Conservation (phyloP, 2,113 vertebrate genomes). For the Junco hyemalis region DNA sequence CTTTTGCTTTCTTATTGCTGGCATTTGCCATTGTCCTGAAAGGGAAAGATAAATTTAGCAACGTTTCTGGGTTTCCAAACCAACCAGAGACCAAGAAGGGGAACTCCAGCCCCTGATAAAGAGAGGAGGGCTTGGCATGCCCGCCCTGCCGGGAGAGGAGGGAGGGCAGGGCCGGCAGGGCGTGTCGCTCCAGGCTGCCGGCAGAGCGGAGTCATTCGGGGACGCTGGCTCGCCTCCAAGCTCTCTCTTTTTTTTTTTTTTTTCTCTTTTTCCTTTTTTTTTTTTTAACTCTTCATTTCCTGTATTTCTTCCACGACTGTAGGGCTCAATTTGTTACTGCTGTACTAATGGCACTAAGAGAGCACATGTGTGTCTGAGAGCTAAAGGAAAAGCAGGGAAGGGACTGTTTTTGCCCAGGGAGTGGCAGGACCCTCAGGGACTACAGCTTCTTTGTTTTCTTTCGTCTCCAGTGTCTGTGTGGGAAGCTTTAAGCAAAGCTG, state of each 20-base stretch:
- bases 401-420: slow-evolving; percentile 8
- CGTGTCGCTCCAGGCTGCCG: not conserved
- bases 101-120: not conserved
- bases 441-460: slow-evolving; percentile 41
- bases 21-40: not conserved
- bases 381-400: slow-evolving; percentile 11
- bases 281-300: slow-evolving; percentile 47
- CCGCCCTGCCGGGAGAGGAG: not conserved
- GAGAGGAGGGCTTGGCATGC: slow-evolving; percentile 3
- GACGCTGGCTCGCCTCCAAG: slow-evolving; percentile 61
- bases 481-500: slow-evolving; percentile 47
- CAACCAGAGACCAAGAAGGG: not conserved
- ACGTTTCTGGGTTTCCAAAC: not conserved
- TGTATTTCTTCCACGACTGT: slow-evolving; percentile 50
- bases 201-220: slow-evolving; percentile 56
- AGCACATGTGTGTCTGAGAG: not conserved
- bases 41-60: not conserved
- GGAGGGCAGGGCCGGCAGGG: not conserved
- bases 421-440: slow-evolving; percentile 8
- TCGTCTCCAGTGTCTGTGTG: not conserved
- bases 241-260: not conserved
- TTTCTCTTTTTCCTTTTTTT: not conserved
- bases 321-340: slow-evolving; percentile 23
- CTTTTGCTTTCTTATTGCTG: not conserved
- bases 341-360: not conserved